A percentile compares a stretch with the other conserved stretches of the same genome.
These are phyloP conservation scores for Lophotis ruficrista DNA, from an alignment of 2,113 vertebrate genomes.

Conservation along the genomic window DNA sequence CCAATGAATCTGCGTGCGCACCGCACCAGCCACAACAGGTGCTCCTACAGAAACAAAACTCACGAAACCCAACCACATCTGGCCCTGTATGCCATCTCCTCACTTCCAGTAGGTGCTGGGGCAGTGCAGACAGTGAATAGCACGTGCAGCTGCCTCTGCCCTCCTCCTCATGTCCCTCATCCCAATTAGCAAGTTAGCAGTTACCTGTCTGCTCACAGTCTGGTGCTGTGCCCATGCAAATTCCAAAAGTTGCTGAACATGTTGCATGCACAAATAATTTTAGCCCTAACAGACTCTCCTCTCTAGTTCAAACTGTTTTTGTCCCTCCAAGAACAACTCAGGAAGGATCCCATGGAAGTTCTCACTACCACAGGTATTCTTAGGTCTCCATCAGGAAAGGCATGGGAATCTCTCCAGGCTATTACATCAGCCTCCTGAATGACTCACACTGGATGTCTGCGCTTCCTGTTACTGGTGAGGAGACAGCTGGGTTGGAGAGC, in stretches of 20 bases:
- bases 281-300: neutral
- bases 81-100: neutral
- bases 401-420: neutral
- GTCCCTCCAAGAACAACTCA: neutral
- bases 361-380: neutral
- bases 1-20: accelerated
- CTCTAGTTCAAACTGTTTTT: neutral
- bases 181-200: neutral
- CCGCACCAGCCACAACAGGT: neutral
- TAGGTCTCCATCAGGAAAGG: neutral
- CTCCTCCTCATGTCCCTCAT: neutral
- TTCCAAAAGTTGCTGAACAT: neutral
- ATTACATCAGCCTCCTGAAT: neutral
- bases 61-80: neutral
- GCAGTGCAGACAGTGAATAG: neutral
- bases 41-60: neutral
- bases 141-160: neutral
- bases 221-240: neutral
- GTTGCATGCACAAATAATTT: neutral
- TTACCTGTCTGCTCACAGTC: neutral
- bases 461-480: neutral
- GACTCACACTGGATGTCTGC: neutral
- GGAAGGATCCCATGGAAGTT: neutral
- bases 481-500: neutral
- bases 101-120: neutral